phyloP scores from a whole-genome alignment of 2,113 vertebrate species.

The Elanoides forficatus region DNA sequence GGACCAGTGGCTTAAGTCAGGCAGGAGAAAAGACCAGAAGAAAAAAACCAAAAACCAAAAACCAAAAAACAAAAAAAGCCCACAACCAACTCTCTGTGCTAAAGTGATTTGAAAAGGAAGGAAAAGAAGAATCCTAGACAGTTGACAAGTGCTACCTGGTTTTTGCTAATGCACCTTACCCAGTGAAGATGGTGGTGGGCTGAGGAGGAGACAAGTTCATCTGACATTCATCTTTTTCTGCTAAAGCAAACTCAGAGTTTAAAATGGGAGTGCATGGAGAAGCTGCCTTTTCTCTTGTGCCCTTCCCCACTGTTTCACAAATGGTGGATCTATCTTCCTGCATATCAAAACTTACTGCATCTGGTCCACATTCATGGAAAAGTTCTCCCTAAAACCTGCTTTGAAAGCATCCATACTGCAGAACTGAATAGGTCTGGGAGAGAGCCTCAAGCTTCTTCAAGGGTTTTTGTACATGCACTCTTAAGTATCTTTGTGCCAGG shows the following conservation, averaged over 20 bases:
- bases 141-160: neutral
- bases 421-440: neutral
- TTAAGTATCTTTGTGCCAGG: neutral
- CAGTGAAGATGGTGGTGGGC: accelerated
- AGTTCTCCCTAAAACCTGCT: neutral
- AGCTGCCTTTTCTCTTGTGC: neutral
- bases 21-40: neutral
- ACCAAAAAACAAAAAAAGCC: too few species aligned
- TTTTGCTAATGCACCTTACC: neutral
- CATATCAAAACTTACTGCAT: neutral
- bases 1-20: neutral
- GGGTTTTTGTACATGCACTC: accelerated
- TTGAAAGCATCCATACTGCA: neutral
- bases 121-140: neutral
- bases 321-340: neutral
- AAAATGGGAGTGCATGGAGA: neutral
- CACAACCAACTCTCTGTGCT: neutral
- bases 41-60: too few species aligned
- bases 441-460: neutral
- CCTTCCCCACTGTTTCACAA: neutral
- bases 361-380: neutral
- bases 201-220: neutral
- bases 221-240: neutral
- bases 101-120: neutral
- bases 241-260: neutral